Evolutionary conservation across 2,797 vertebrate genomes (phyloP).

Genomic region (Limnodromus scolopaceus): DNA sequence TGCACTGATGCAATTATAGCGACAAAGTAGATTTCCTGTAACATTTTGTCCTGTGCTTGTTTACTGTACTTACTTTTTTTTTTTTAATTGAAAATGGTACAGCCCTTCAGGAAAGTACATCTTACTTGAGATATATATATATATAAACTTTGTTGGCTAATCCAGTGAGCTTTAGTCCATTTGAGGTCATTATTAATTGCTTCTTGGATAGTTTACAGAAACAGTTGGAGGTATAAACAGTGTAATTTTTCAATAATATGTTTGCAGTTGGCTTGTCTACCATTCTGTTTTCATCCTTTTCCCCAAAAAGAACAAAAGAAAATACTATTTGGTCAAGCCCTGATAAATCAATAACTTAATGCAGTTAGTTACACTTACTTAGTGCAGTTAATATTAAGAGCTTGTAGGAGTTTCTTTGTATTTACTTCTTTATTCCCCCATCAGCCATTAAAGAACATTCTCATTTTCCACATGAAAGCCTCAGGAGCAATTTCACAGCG

Average conservation of each 20-base stretch:
- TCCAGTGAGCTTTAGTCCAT: neutral
- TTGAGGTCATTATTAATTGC: constrained; percentile 38
- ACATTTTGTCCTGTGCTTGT: constrained; percentile 2
- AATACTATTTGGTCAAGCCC: constrained; percentile 68
- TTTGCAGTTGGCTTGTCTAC: constrained; percentile 50
- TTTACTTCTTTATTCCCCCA: constrained; percentile 83
- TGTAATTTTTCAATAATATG: constrained; percentile 19
- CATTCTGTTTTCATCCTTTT: constrained; percentile 45
- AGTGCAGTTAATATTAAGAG: constrained; percentile 79
- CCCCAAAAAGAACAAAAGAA: constrained; percentile 24
- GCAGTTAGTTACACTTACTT: constrained; percentile 82
- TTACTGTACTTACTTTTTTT: neutral
- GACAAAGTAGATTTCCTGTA: constrained; percentile 32
- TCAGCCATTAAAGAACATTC: constrained; percentile 81
- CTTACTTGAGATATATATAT: constrained; percentile 9
- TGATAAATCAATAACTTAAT: constrained; percentile 82
- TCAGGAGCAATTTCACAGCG: constrained; percentile 76
- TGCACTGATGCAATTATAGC: neutral
- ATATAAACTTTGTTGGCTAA: constrained; percentile 29
- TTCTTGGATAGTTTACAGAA: constrained; percentile 19
- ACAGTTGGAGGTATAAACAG: constrained; percentile 18
- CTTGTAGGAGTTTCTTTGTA: constrained; percentile 78
- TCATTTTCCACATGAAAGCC: constrained; percentile 85
- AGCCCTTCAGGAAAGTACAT: constrained; percentile 23
- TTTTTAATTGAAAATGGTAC: neutral